Evolutionary conservation across 2,113 vertebrate genomes (phyloP), one percentile per base, ranked within the genome.

Genomic region (Lepus americanus): DNA sequence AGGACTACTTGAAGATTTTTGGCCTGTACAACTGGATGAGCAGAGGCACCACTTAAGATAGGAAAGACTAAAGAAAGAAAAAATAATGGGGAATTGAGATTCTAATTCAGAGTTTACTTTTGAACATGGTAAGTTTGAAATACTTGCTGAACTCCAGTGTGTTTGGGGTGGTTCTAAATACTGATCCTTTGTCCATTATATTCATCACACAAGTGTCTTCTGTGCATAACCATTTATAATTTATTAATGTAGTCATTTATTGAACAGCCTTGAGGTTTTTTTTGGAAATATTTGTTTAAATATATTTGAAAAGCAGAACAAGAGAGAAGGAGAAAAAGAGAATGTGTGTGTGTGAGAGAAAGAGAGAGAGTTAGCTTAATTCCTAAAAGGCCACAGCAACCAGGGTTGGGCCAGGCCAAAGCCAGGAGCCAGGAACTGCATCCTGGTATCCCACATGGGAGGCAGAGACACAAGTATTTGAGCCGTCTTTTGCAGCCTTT

Each of bases 221-320:
- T 90, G 9, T 92, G 23, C 31, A 66, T 73, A 83, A 55, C 77
- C 61, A 69, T 66, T 95, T 86, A 72, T 66, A 95, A 76, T 94
- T 79, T 84, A 89, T 84, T 91, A 94, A 77, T 69, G 36, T 74
- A 70, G 23, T 31, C 33, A 51, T 44, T 44, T 86, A 78, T 81
- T 86, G 92, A 93, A 39, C 73, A 86, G 51, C n/a, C 31, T 94
- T 92, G 59, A 59, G 55, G 19, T 10, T 59, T 17, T 59, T 14
- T 59, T 59, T 19, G 17, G 55, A 59, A 59, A 59, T 59, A 59
- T 59, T 59, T 59, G 55, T 59, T 59, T 59, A 59, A 59, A 17
- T 59, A 19, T 59, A 5, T 59, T 59, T 59, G 12, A 59, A 59
- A 59, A 17, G 12, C 55, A 59, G 55, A 59, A 19, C 55, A 59